Conservation (phyloP, 92 coral and sea anemone genomes). For the Porites cylindrica region DNA sequence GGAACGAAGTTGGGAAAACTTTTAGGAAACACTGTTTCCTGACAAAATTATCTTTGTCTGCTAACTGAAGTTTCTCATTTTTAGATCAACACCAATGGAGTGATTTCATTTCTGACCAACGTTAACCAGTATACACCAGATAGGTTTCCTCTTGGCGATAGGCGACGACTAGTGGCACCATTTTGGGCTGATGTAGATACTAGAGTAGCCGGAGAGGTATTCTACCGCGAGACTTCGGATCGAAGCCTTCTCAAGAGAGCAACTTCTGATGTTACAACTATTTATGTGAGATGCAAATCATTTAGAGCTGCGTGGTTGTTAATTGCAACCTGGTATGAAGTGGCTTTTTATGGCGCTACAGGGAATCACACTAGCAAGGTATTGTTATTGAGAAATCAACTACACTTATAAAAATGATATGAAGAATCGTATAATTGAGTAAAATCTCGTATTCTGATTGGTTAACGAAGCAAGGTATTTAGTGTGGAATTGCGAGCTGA, state of each 20-base stretch:
- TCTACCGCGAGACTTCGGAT: constrained; percentile 66
- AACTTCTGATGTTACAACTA: constrained; percentile 55
- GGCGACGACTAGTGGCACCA: constrained; percentile 69
- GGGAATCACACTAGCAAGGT: constrained; percentile 19
- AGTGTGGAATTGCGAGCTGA: too few relatives aligned
- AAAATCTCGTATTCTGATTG: too few relatives aligned
- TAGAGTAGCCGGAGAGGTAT: constrained; percentile 62
- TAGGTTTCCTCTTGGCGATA: constrained; percentile 67
- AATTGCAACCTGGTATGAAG: constrained; percentile 84
- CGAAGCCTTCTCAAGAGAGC: constrained; percentile 56
- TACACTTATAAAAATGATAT: too few relatives aligned
- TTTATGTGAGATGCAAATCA: constrained; percentile 45
- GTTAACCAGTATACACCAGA: constrained; percentile 64
- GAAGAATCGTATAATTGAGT: too few relatives aligned
- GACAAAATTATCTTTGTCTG: too few relatives aligned
- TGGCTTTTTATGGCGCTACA: constrained; percentile 55
- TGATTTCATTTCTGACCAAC: constrained; percentile 52
- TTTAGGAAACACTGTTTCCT: too few relatives aligned
- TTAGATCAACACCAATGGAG: constrained; percentile 71
- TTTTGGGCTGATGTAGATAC: constrained; percentile 86
- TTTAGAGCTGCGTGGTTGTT: constrained; percentile 76
- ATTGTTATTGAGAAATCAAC: neutral
- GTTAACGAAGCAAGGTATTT: too few relatives aligned
- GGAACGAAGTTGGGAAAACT: too few relatives aligned
- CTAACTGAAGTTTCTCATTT: neutral